Conservation (phyloP, 1,140 invertebrate genomes). For the Musca domestica region DNA sequence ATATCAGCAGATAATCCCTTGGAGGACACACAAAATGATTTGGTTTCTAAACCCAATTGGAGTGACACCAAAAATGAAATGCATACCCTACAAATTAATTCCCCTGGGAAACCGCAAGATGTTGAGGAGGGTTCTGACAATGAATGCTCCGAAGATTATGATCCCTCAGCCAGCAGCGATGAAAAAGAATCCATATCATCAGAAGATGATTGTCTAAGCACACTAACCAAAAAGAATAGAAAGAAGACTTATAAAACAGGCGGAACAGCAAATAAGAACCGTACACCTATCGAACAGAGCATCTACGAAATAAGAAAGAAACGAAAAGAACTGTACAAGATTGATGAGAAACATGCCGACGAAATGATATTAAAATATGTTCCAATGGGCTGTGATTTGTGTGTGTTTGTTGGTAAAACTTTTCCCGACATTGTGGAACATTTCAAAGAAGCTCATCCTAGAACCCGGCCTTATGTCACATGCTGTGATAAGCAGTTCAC, state of each 20-base stretch:
- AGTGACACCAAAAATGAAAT: background rate
- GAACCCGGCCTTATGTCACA: conserved; percentile 39
- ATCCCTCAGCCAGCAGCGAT: background rate
- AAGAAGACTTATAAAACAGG: background rate
- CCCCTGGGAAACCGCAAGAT: background rate
- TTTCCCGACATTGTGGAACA: conserved; percentile 44
- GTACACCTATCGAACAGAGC: background rate
- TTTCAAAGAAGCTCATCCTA: conserved; percentile 40
- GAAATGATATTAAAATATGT: conserved; percentile 46
- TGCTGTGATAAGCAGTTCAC: conserved; percentile 46
- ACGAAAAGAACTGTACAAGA: background rate
- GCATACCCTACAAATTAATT: background rate
- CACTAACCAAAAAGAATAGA: background rate
- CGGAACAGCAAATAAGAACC: background rate
- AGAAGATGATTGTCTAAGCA: background rate
- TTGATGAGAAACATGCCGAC: conserved; percentile 26
- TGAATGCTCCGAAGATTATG: background rate
- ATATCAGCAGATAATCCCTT: conserved; percentile 4
- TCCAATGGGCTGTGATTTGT: conserved; percentile 48
- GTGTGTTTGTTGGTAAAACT: conserved; percentile 43
- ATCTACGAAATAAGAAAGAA: background rate
- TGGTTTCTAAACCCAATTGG: background rate
- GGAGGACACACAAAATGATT: background rate
- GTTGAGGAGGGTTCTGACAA: background rate
- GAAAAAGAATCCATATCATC: background rate